Conservation (phyloP, 2,888 invertebrate species). For the Drosophila buzzatii region DNA sequence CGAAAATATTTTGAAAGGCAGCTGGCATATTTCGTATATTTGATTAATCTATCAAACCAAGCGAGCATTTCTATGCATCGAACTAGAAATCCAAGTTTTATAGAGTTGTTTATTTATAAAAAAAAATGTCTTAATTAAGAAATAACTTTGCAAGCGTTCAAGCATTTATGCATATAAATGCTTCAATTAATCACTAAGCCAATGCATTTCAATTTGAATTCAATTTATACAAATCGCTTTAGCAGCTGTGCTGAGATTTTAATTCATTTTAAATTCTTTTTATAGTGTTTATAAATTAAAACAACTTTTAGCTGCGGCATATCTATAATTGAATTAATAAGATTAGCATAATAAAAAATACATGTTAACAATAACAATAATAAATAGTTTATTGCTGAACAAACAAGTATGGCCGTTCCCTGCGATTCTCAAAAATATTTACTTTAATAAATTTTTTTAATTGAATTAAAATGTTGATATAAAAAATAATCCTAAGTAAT, state of each 20-base stretch:
- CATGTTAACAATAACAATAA: no score
- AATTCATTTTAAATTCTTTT: not conserved
- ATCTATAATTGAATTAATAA: no score
- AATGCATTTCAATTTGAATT: not conserved
- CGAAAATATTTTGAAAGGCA: not conserved
- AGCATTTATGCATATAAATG: conserved; percentile 12
- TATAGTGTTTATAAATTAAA: not conserved
- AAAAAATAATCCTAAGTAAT: no score
- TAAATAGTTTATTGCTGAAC: no score
- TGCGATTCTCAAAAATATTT: no score
- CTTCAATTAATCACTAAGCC: conserved; percentile 4
- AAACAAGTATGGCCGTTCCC: no score
- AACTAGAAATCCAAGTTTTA: not conserved
- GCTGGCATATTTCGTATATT: conserved; percentile 12
- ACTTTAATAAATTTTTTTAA: no score
- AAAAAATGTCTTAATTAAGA: conserved; percentile 7
- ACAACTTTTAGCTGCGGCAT: not conserved
- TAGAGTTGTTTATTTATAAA: not conserved
- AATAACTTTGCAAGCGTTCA: not conserved
- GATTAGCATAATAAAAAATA: no score
- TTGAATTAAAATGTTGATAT: no score
- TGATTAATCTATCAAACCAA: conserved; percentile 16
- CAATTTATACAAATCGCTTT: not conserved
- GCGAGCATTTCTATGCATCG: not conserved
- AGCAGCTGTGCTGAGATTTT: not conserved